These are phyloP conservation scores for Myotis yumanensis DNA, from an alignment of 2,113 vertebrate species.

Conservation along the genomic window DNA sequence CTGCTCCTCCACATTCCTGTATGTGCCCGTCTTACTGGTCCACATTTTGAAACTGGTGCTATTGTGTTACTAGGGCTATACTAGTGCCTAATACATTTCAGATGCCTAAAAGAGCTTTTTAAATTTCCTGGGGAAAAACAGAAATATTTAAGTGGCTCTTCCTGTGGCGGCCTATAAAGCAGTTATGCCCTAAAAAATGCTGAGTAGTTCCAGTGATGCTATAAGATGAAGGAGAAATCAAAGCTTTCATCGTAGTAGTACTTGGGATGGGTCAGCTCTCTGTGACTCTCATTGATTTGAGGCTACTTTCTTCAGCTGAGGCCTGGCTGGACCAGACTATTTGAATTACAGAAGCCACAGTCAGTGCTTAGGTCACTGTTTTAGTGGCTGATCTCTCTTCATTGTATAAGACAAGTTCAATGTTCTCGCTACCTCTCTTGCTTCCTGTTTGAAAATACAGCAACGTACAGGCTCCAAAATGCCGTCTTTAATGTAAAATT, in stretches of 20 bases:
- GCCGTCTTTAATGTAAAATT: background rate
- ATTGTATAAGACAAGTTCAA: background rate
- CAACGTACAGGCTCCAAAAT: background rate
- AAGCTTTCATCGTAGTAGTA: rapidly evolving
- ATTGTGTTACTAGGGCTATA: rapidly evolving
- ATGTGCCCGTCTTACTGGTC: background rate
- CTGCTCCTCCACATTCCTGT: background rate
- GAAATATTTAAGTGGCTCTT: background rate
- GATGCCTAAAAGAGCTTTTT: background rate
- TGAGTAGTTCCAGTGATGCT: rapidly evolving
- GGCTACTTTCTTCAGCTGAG: background rate
- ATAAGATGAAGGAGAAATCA: background rate
- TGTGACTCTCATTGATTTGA: rapidly evolving
- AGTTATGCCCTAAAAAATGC: background rate
- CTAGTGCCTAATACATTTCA: background rate
- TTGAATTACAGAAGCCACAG: background rate
- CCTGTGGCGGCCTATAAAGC: background rate
- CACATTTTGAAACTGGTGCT: background rate
- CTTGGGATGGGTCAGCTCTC: background rate
- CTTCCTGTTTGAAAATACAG: background rate
- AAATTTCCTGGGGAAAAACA: background rate
- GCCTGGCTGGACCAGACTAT: background rate
- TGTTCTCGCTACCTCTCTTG: background rate
- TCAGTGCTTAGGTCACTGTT: background rate
- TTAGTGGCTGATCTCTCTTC: background rate